A percentile compares a stretch with the other conserved stretches of the same genome.
These are phyloP conservation scores for Mesorhabditis spiculigera DNA, from an alignment of 2,888 invertebrate species.

Conservation along the genomic window DNA sequence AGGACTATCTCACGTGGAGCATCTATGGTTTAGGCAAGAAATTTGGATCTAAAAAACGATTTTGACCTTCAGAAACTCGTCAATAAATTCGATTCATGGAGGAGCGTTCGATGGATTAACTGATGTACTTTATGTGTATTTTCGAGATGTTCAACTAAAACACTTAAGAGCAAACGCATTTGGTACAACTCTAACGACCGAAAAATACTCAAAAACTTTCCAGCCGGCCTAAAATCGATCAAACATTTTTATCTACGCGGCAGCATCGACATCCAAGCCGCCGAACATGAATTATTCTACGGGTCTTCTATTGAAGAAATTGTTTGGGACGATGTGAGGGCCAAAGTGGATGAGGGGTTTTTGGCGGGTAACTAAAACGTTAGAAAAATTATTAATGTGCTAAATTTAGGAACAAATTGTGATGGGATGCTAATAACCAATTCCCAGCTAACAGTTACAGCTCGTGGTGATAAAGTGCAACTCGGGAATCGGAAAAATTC, in stretches of 20 bases:
- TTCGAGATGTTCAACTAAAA: not conserved
- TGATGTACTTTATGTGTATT: not conserved
- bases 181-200: not conserved
- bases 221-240: not conserved
- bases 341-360: not conserved
- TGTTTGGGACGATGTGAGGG: not conserved
- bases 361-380: not conserved
- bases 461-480: not conserved
- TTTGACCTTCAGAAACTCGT: not conserved
- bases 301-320: conserved; percentile 2
- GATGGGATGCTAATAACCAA: not conserved
- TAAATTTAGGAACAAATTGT: not conserved
- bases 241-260: conserved; percentile 3
- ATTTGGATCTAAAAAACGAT: not conserved
- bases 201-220: not conserved
- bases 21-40: conserved; percentile 3
- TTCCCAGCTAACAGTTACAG: not conserved
- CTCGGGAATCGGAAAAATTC: not conserved
- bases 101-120: not conserved
- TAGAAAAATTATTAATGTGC: not conserved
- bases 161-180: not conserved
- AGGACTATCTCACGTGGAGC: not conserved
- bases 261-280: not conserved
- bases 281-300: not conserved
- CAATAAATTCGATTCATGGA: not conserved